Evolutionary conservation across 2,113 vertebrate species (phyloP).

Genomic region (Monopterus albus): DNA sequence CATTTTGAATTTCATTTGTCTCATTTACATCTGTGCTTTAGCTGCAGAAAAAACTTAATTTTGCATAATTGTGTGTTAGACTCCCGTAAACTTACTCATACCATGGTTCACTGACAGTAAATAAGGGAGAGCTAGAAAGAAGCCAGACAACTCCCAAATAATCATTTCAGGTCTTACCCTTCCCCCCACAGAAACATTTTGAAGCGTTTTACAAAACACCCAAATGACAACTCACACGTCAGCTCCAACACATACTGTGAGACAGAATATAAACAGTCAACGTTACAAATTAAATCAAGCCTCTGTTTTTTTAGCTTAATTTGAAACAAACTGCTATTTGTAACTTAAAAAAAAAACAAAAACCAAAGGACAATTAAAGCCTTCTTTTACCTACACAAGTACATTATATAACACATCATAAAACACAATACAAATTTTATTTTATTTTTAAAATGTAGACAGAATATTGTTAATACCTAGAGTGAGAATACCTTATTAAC

Average conservation of each 20-base stretch:
- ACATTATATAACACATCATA: too few relatives aligned
- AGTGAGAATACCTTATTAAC: too few relatives aligned
- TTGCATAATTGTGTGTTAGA: neutral
- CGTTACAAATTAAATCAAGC: too few relatives aligned
- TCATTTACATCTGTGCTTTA: neutral
- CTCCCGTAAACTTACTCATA: neutral
- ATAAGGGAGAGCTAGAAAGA: constrained; percentile 11
- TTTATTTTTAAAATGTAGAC: too few relatives aligned
- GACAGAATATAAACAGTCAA: too few relatives aligned
- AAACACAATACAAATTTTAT: too few relatives aligned
- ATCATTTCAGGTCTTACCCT: constrained; percentile 22
- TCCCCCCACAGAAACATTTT: neutral
- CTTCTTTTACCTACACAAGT: too few relatives aligned
- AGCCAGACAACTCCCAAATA: constrained; percentile 23
- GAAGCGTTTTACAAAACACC: constrained; percentile 37
- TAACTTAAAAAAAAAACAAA: too few relatives aligned
- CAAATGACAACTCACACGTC: constrained; percentile 5
- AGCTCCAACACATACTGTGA: neutral
- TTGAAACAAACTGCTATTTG: too few relatives aligned
- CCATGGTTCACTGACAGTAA: constrained; percentile 7
- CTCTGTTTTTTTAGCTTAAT: too few relatives aligned
- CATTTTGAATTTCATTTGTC: neutral
- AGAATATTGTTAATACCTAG: too few relatives aligned
- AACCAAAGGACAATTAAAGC: too few relatives aligned
- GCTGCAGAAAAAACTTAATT: neutral